phyloP scores from a whole-genome alignment of 2,797 vertebrate genomes.

The Neoniphon sammara region DNA sequence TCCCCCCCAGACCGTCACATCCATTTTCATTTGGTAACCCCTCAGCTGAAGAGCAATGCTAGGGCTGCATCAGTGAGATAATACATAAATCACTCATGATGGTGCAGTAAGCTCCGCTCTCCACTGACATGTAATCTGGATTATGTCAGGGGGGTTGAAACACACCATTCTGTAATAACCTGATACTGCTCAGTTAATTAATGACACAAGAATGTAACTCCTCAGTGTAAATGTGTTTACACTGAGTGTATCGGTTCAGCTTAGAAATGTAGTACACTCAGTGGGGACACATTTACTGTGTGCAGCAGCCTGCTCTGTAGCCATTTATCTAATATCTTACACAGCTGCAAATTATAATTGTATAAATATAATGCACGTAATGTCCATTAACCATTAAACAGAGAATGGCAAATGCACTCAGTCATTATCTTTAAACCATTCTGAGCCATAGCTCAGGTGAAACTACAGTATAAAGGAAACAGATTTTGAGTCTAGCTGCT shows the following conservation, averaged over 20 bases:
- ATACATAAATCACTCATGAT: constrained; percentile 69
- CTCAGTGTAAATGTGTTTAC: constrained; percentile 10
- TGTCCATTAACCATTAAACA: not conserved
- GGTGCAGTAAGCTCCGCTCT: constrained; percentile 69
- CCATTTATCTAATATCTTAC: too few relatives aligned
- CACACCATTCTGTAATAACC: constrained; percentile 43
- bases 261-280: constrained; percentile 2
- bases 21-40: constrained; percentile 31
- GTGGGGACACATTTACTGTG: too few relatives aligned
- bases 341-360: too few relatives aligned
- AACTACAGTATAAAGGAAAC: not conserved
- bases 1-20: constrained; percentile 15
- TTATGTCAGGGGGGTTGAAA: constrained; percentile 69
- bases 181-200: constrained; percentile 61
- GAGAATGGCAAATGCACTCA: too few relatives aligned
- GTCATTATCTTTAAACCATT: not conserved
- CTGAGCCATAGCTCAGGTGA: not conserved
- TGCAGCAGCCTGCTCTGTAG: too few relatives aligned
- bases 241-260: constrained; percentile 3
- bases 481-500: constrained; percentile 4
- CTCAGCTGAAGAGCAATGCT: constrained; percentile 25
- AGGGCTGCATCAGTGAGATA: constrained; percentile 55
- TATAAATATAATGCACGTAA: too few relatives aligned
- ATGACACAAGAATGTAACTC: constrained; percentile 14
- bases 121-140: constrained; percentile 75